Evolutionary conservation across 2,888 invertebrate species (phyloP), one percentile per base, ranked within the genome.

Genomic region (Cheilosia grossa): DNA sequence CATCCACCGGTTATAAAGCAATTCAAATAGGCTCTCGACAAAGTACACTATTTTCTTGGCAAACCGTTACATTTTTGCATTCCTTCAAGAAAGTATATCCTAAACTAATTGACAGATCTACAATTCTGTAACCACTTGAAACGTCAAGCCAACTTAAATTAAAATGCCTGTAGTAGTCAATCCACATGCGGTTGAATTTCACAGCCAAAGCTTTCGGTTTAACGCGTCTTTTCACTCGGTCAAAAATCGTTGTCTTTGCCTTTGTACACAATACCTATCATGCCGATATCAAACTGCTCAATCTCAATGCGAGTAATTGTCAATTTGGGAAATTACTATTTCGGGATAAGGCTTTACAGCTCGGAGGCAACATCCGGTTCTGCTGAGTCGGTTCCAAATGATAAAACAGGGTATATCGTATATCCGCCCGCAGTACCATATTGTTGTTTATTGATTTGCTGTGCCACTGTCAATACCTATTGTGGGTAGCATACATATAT

Each of bases 311-410:
- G 44, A 67, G 53, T 59, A 77, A 77, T 77, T 67, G 75, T 59
- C 75, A 67, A 77, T 77, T 77, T 77, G 67, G 67, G 33, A 77
- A 77, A 77, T 67, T 42, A 59, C 75, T 53, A 77, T 67, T 77
- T 77, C 37, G 37, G 77, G 67, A 77, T 67, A 61, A 67, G 44
- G 47, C 42, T 59, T 2, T 24, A 30, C 30, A 21, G 13, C 58
- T 27, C 40, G 27, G 5, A 37, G 54, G 13, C 30, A 30, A 7
- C 30, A 30, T 30, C 30, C 30, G 13, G 37, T 33, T 24, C 56
- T 69, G 77, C 77, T 77, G 77, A 77, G 67, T 77, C 77, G 69
- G 67, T 77, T 53, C 61, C 67, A 75, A 67, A 66, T 51, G 67
- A 75, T 61, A 61, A 67, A 69, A 53, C 53, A 53, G 33, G 37